A percentile compares a stretch with the other conserved stretches of the same genome.
These are phyloP conservation scores for Chaunax sp. DNA, from an alignment of 2,797 vertebrate species.

Conservation along the genomic window DNA sequence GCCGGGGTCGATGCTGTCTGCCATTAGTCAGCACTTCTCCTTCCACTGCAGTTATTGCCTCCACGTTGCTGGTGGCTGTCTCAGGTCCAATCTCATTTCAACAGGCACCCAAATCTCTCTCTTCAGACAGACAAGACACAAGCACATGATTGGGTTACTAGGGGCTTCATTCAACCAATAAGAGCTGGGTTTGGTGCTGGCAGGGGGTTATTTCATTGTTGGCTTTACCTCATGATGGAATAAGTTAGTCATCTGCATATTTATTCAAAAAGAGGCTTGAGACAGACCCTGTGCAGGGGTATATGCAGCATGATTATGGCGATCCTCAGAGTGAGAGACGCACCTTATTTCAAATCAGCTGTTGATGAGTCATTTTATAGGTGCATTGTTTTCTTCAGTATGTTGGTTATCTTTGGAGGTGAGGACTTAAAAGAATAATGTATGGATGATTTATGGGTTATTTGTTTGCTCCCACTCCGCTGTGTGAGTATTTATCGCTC, in stretches of 20 bases:
- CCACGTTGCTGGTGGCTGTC: slow-evolving; percentile 31
- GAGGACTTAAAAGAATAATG: no score
- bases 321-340: no score
- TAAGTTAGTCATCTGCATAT: neutral
- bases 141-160: slow-evolving; percentile 16
- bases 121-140: slow-evolving; percentile 7
- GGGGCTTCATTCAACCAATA: slow-evolving; percentile 30
- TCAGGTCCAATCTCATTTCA: slow-evolving; percentile 24
- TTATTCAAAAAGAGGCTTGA: neutral
- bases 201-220: slow-evolving; percentile 28
- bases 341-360: no score
- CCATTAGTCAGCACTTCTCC: slow-evolving; percentile 62
- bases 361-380: no score
- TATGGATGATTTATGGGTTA: no score
- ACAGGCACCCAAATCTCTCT: slow-evolving; percentile 20
- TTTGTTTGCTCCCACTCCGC: no score
- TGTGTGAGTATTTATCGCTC: no score
- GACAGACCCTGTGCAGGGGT: no score
- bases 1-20: slow-evolving; percentile 35
- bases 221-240: slow-evolving; percentile 41
- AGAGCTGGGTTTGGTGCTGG: slow-evolving; percentile 12
- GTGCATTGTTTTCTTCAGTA: no score
- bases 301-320: no score
- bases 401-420: no score
- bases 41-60: slow-evolving; percentile 28